Conservation (phyloP, 53 echinoderm and acorn worm genomes). For the Mesocentrotus franciscanus region DNA sequence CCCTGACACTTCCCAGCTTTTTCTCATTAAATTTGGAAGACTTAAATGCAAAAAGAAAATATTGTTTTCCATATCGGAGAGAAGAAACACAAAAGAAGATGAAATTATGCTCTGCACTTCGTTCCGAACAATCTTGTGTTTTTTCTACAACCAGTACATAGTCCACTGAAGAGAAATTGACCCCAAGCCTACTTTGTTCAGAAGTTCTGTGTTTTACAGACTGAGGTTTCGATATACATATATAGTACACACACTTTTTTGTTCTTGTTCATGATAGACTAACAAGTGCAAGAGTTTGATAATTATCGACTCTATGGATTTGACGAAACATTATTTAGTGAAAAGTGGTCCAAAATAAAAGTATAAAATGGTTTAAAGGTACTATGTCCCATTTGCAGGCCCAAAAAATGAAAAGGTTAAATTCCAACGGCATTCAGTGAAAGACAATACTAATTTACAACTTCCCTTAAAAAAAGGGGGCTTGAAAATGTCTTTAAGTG, state of each 20-base stretch:
- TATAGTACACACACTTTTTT: neutral
- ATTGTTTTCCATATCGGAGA: conserved; percentile 44
- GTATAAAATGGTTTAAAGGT: too few species aligned
- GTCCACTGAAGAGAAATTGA: neutral
- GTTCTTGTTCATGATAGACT: neutral
- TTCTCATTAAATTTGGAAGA: conserved; percentile 63
- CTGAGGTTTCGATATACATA: neutral
- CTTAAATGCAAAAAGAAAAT: conserved; percentile 59
- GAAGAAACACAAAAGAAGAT: conserved; percentile 13
- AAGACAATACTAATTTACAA: too few species aligned
- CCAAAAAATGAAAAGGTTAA: too few species aligned
- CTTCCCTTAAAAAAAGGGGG: too few species aligned
- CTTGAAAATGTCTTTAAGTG: too few species aligned
- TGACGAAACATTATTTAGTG: too few species aligned
- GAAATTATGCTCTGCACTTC: neutral
- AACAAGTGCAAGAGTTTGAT: too few species aligned
- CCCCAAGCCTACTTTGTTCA: conserved; percentile 8
- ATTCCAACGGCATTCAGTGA: too few species aligned
- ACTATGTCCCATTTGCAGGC: too few species aligned
- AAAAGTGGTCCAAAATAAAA: too few species aligned
- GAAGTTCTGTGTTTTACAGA: neutral
- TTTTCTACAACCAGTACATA: neutral
- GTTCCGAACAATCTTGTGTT: conserved; percentile 2
- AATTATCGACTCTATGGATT: too few species aligned
- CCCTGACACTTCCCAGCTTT: conserved; percentile 66